A percentile compares a stretch with the other conserved stretches of the same genome.
These are phyloP conservation scores for Melipona bicolor DNA, from an alignment of 2,888 invertebrate species.

Conservation along the genomic window DNA sequence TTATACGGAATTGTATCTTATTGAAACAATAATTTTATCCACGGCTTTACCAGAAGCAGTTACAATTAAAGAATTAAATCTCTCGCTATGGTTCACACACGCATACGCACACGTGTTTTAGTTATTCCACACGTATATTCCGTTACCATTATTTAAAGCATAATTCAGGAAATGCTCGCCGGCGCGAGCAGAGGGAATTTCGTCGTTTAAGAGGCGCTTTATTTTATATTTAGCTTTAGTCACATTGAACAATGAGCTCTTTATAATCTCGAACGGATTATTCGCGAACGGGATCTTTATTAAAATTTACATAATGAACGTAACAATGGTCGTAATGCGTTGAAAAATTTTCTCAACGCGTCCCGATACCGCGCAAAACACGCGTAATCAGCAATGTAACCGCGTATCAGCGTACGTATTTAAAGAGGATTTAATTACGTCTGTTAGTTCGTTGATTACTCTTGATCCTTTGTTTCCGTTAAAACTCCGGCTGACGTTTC, in stretches of 20 bases:
- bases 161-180: background rate
- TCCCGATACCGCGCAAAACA: background rate
- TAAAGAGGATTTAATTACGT: constrained; percentile 57
- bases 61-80: constrained; percentile 9
- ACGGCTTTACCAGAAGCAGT: background rate
- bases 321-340: background rate
- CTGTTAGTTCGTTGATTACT: constrained; percentile 53
- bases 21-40: background rate
- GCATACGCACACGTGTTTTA: too few relatives aligned
- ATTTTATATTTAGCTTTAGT: background rate
- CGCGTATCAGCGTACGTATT: constrained; percentile 14
- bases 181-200: background rate
- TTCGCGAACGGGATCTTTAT: background rate
- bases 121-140: background rate
- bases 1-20: background rate
- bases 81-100: background rate
- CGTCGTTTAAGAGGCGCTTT: background rate
- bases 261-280: background rate
- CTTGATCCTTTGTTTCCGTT: constrained; percentile 60
- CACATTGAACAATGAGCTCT: background rate
- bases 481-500: constrained; percentile 53
- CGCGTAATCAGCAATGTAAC: background rate
- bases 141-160: background rate
- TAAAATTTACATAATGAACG: constrained; percentile 7
- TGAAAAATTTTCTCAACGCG: background rate